Evolutionary conservation across 2,113 vertebrate species (phyloP).

Genomic region (Syngnathus scovelli): DNA sequence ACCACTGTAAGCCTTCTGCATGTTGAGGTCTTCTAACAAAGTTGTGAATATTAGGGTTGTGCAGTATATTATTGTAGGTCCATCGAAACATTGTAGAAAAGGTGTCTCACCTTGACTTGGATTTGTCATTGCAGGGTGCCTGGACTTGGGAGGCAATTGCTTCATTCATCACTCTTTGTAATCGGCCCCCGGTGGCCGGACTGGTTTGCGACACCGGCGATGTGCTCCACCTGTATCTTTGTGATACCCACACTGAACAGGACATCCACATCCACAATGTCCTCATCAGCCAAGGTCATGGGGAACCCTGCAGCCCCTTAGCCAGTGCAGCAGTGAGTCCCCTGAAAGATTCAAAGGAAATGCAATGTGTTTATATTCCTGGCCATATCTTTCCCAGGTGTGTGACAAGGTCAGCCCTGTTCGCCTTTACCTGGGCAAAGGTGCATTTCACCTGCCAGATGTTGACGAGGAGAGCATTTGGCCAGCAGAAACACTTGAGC

Average conservation of each 20-base stretch:
- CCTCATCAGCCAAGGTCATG: slow-evolving; percentile 74
- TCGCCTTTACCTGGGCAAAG: slow-evolving; percentile 72
- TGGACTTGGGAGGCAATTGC: slow-evolving; percentile 76
- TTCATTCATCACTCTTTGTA: slow-evolving; percentile 74
- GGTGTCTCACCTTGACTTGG: background rate
- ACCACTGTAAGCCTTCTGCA: slow-evolving; percentile 54
- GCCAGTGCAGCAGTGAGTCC: slow-evolving; percentile 52
- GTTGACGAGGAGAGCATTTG: slow-evolving; percentile 17
- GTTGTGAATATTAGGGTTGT: background rate
- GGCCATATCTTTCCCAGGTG: slow-evolving; percentile 57
- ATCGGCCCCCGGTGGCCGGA: slow-evolving; percentile 77
- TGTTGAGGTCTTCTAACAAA: background rate
- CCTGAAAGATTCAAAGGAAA: background rate
- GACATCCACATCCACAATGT: slow-evolving; percentile 81
- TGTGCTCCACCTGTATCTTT: slow-evolving; percentile 82
- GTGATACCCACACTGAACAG: slow-evolving; percentile 79
- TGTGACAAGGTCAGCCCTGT: slow-evolving; percentile 71
- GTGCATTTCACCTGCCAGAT: slow-evolving; percentile 47
- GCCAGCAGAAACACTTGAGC: slow-evolving; percentile 5
- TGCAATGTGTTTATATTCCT: background rate
- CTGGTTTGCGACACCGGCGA: slow-evolving; percentile 77
- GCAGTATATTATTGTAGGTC: background rate
- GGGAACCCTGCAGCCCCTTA: slow-evolving; percentile 57
- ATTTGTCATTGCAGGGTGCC: slow-evolving; percentile 58
- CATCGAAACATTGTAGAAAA: background rate